phyloP scores from a whole-genome alignment of 2,888 invertebrate genomes.

The Diaphora mendica region DNA sequence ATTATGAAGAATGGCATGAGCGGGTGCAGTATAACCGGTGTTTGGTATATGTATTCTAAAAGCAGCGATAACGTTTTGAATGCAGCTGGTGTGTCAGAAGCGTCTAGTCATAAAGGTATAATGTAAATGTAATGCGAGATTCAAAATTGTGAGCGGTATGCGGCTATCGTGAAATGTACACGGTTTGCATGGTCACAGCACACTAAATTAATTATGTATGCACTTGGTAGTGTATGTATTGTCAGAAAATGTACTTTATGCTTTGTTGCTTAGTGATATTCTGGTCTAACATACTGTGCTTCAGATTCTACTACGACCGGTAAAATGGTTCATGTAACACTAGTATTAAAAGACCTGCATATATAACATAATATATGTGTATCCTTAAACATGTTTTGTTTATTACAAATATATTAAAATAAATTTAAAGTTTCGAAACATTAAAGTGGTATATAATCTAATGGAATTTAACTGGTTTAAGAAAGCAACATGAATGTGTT shows the following conservation, averaged over 20 bases:
- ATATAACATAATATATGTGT: too few relatives aligned
- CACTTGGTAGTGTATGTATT: slow-evolving; percentile 41
- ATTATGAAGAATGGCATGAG: slow-evolving; percentile 19
- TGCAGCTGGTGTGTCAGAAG: slow-evolving; percentile 44
- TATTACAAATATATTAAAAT: neutral
- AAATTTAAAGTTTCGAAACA: neutral
- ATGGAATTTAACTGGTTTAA: neutral
- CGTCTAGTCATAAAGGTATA: slow-evolving; percentile 43
- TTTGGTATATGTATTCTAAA: slow-evolving; percentile 34
- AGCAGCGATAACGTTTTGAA: slow-evolving; percentile 40
- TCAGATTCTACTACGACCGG: neutral
- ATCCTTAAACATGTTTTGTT: neutral
- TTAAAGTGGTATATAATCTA: neutral
- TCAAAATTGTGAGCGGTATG: slow-evolving; percentile 37
- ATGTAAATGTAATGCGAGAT: slow-evolving; percentile 32
- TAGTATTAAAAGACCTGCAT: neutral
- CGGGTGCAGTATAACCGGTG: slow-evolving; percentile 7
- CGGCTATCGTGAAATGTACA: slow-evolving; percentile 58
- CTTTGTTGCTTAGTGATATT: slow-evolving; percentile 7
- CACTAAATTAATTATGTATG: slow-evolving; percentile 47
- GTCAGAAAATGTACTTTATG: slow-evolving; percentile 40
- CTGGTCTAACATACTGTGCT: neutral
- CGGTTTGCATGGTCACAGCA: slow-evolving; percentile 44
- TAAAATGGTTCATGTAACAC: neutral
- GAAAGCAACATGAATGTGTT: too few relatives aligned